A percentile compares a stretch with the other conserved stretches of the same genome.
These are phyloP conservation scores for Oryctes rhinoceros DNA, from an alignment of 1,140 invertebrate genomes.

Conservation along the genomic window DNA sequence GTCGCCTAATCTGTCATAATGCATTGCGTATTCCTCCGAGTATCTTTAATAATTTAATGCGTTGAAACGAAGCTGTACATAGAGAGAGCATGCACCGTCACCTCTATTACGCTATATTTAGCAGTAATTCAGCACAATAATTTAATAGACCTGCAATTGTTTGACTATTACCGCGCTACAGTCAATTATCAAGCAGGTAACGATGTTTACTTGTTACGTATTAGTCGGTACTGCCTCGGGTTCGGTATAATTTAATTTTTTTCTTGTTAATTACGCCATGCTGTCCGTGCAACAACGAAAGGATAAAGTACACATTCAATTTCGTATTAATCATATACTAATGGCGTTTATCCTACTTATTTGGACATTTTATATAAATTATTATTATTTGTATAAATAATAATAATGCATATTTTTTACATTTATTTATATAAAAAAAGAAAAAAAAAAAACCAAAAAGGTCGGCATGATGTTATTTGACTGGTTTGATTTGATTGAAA, in stretches of 20 bases:
- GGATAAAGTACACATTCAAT: too few species aligned
- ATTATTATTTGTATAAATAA: too few species aligned
- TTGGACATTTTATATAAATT: too few species aligned
- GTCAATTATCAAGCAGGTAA: conserved; percentile 5
- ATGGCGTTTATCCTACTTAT: too few species aligned
- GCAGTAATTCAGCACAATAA: conserved; percentile 40
- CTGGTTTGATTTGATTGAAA: too few species aligned
- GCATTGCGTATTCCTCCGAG: not conserved
- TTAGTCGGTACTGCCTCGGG: not conserved
- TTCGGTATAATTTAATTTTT: not conserved
- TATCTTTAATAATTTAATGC: conserved; percentile 36
- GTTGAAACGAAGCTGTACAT: conserved; percentile 34
- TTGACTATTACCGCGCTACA: conserved; percentile 7
- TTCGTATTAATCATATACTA: too few species aligned
- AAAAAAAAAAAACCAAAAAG: too few species aligned
- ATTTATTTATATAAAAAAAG: too few species aligned
- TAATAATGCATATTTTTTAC: too few species aligned
- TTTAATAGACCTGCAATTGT: conserved; percentile 4
- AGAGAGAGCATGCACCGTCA: conserved; percentile 15
- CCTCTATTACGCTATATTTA: conserved; percentile 32
- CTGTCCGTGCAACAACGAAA: not conserved
- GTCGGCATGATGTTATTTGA: too few species aligned
- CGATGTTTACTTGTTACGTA: conserved; percentile 13
- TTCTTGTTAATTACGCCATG: not conserved
- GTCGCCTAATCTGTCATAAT: conserved; percentile 2